Percentiles rank a stretch among this genome's conserved stretches.
These are phyloP conservation scores for Merops nubicus DNA, from an alignment of 2,113 vertebrate species.

Conservation along the genomic window DNA sequence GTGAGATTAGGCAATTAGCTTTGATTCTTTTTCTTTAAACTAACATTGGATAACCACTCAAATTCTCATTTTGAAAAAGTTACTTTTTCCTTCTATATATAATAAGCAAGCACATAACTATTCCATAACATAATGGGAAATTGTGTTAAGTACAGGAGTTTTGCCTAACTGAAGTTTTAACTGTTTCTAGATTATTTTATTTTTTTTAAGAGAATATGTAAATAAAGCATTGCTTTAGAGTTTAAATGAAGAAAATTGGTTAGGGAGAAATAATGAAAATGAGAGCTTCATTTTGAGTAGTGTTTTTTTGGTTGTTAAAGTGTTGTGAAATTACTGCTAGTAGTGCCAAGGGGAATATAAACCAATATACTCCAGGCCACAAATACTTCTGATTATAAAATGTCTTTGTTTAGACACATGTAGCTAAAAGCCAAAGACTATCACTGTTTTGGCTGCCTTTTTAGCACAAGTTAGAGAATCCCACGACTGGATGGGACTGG, in stretches of 20 bases:
- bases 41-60: background rate
- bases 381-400: background rate
- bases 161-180: background rate
- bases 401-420: background rate
- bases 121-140: background rate
- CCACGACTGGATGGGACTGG: background rate
- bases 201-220: background rate
- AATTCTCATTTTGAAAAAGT: background rate
- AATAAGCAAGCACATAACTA: background rate
- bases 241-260: background rate
- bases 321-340: background rate
- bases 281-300: background rate
- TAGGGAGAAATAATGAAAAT: background rate
- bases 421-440: background rate
- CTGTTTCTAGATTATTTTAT: background rate
- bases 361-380: background rate
- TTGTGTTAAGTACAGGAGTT: background rate
- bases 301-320: background rate
- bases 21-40: background rate
- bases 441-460: background rate
- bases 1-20: background rate
- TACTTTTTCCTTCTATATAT: background rate
- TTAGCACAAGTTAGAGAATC: background rate
- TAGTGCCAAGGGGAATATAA: background rate
- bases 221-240: background rate